Base-by-base conservation (phyloP, 2,113 vertebrate species). In the Agapornis roseicollis region DNA sequence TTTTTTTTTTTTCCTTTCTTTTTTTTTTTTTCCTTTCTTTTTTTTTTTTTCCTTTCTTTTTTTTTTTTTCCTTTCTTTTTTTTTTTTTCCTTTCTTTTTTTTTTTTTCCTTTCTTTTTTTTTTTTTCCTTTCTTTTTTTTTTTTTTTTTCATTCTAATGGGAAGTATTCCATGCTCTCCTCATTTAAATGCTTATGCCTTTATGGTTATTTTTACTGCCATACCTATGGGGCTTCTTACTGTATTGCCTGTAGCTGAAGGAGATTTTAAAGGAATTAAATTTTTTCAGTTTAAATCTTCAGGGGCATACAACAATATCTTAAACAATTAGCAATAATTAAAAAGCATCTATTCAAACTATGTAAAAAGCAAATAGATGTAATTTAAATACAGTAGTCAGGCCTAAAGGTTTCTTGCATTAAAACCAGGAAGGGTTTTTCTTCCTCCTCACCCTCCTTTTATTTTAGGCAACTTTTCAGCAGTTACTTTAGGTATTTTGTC, bases 241-340 rank as follows among this genome's bases (percentile, higher is more conserved):
- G 88, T 96, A 97, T 93, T 96, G 87, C 80, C 65, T 96, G 91
- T 96, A 97, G 97, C 88, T 94, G 94, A 95, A 97, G 85, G 93
- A 97, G 93, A 97, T 93, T 97, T 96, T 97, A 97, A 94, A 97
- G 58, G 76, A 98, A 97, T 96, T 97, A 94, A 95, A 96, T 97
- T 95, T 97, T 94, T 97, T 97, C 96, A 88, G 79, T 89, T 80
- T 92, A 96, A 97, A 94, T 97, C 95, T 98, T 97, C 80, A 91
- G 97, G 96, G 97, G 83, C 60, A 89, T 94, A 84, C 94, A 97
- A 96, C 96, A 86, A 74, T 95, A 96, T 97, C 91, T 97, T 97
- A 98, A 97, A 98, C 97, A 98, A 98, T 97, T 97, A 97, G 91
- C 94, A 97, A 97, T 98, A 97, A 98, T 98, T 98, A 97, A 98